phyloP scores from a whole-genome alignment of 2,797 vertebrate species.

The Eutrigla gurnardus region DNA sequence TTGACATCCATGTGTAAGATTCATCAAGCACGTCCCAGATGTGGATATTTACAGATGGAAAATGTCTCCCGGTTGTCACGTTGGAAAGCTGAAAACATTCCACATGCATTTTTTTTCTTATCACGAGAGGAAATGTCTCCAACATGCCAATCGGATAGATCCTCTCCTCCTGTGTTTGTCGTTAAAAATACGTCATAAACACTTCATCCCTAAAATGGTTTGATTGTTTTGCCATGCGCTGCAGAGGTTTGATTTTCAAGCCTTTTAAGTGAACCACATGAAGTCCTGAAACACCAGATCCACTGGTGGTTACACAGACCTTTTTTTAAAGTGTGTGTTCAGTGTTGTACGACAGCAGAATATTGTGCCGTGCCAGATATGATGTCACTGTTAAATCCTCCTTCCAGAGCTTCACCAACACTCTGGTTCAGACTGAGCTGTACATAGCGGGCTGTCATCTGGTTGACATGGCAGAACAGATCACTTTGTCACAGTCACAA shows the following conservation, averaged over 20 bases:
- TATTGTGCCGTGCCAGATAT: conserved; percentile 62
- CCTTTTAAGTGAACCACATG: conserved; percentile 40
- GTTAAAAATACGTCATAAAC: conserved; percentile 52
- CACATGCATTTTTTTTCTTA: conserved; percentile 7
- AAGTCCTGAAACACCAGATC: conserved; percentile 39
- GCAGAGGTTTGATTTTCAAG: conserved; percentile 50
- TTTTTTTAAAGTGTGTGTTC: conserved; percentile 27
- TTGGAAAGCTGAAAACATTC: conserved; percentile 3
- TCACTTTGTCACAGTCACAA: conserved; percentile 22
- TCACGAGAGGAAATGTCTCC: conserved; percentile 29
- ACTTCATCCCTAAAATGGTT: conserved; percentile 32
- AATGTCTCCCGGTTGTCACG: conserved; percentile 9
- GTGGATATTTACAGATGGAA: conserved; percentile 47
- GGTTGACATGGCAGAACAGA: conserved; percentile 39
- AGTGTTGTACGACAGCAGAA: conserved; percentile 51
- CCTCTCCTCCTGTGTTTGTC: background rate
- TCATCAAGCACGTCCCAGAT: conserved; percentile 32
- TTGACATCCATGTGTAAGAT: conserved; percentile 44
- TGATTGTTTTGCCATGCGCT: conserved; percentile 67
- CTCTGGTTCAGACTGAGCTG: conserved; percentile 25
- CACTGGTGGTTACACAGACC: conserved; percentile 29
- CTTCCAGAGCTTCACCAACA: conserved; percentile 23
- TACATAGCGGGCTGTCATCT: conserved; percentile 37
- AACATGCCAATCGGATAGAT: conserved; percentile 17
- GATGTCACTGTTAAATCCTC: conserved; percentile 55